A percentile compares a stretch with the other conserved stretches of the same genome.
Evolutionary conservation across 2,888 invertebrate genomes (phyloP).

Genomic region (Tetranychus piercei): DNA sequence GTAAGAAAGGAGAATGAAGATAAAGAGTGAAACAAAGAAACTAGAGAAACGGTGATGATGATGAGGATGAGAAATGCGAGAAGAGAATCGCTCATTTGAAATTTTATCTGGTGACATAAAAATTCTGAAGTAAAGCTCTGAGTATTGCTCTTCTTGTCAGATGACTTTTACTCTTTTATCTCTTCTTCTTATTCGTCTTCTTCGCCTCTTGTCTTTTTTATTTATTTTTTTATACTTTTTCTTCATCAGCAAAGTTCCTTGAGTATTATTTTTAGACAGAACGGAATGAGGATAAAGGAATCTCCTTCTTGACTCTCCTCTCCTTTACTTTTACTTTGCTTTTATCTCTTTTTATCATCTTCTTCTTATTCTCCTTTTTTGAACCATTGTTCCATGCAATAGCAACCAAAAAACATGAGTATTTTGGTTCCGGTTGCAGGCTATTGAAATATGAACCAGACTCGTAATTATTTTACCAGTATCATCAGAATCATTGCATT

Average conservation of each 20-base stretch:
- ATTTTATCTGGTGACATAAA: not conserved
- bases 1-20: not conserved
- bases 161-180: constrained; percentile 1
- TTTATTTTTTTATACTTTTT: constrained; percentile 17
- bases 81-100: not conserved
- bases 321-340: not conserved
- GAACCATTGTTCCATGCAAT: not conserved
- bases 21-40: not conserved
- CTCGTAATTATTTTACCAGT: not conserved
- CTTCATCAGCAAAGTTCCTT: constrained; percentile 15
- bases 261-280: not conserved
- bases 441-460: not conserved
- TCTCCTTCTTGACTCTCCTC: constrained; percentile 11
- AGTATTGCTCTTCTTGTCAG: not conserved
- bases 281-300: constrained; percentile 2
- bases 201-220: constrained; percentile 21
- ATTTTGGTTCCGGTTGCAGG: not conserved
- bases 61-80: not conserved
- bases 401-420: not conserved
- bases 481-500: not conserved
- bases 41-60: not conserved
- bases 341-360: not conserved
- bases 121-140: not conserved
- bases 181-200: constrained; percentile 15
- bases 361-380: constrained; percentile 1